A percentile compares a stretch with the other conserved stretches of the same genome.
phyloP scores from a whole-genome alignment of 2,888 invertebrate genomes.

The Alsophila aescularia region DNA sequence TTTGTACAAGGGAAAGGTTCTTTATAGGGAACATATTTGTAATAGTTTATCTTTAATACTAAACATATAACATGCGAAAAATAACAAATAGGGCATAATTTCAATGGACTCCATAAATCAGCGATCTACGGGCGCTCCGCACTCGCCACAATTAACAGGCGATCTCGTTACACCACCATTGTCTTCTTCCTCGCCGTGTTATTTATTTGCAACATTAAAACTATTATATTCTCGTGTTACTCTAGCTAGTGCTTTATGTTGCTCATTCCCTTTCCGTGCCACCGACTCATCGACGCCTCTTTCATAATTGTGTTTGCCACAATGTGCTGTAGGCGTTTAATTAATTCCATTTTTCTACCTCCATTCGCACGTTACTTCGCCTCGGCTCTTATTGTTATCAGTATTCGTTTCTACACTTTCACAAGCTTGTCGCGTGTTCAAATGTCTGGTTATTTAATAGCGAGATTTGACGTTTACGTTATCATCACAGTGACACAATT shows the following conservation, averaged over 20 bases:
- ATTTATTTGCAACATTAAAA: slow-evolving; percentile 80
- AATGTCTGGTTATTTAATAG: slow-evolving; percentile 70
- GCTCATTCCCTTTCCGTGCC: slow-evolving; percentile 72
- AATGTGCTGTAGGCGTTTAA: slow-evolving; percentile 64
- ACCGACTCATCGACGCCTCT: slow-evolving; percentile 67
- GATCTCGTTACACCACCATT: slow-evolving; percentile 79
- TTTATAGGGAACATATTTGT: slow-evolving; percentile 6
- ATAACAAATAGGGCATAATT: slow-evolving; percentile 72
- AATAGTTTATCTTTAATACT: slow-evolving; percentile 40
- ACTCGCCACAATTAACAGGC: slow-evolving; percentile 77
- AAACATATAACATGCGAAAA: slow-evolving; percentile 36
- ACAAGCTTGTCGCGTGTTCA: slow-evolving; percentile 62
- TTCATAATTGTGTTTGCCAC: slow-evolving; percentile 63
- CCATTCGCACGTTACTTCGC: slow-evolving; percentile 62
- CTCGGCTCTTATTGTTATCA: slow-evolving; percentile 55
- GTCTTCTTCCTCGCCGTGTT: slow-evolving; percentile 72
- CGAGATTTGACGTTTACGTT: slow-evolving; percentile 61
- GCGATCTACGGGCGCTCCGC: slow-evolving; percentile 59
- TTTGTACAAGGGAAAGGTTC: background rate
- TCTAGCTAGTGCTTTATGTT: slow-evolving; percentile 57
- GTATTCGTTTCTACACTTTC: slow-evolving; percentile 63
- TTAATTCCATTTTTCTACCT: slow-evolving; percentile 70
- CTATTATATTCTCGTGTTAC: slow-evolving; percentile 76
- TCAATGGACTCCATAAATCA: slow-evolving; percentile 76
- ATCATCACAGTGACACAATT: slow-evolving; percentile 66